Percentiles rank a stretch among this genome's conserved stretches.
Conservation (phyloP, 2,888 invertebrate genomes). For the Sphaerophoria rueppellii region DNA sequence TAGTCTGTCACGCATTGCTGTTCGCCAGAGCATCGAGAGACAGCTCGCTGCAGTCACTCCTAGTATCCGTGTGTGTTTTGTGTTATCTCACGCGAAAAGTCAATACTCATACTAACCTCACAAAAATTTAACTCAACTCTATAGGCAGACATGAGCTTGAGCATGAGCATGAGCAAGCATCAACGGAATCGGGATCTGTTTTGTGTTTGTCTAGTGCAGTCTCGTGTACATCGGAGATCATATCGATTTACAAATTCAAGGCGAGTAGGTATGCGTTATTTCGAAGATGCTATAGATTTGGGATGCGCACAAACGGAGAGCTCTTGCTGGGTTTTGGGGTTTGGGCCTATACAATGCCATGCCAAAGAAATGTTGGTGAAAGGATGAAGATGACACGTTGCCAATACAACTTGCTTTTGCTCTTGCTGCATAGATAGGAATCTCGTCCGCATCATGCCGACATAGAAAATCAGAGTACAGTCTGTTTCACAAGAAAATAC, state of each 20-base stretch:
- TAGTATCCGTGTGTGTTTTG: not conserved
- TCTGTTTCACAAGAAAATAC: slow-evolving; percentile 22
- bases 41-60: slow-evolving; percentile 32
- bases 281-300: slow-evolving; percentile 61
- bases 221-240: slow-evolving; percentile 69
- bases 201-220: slow-evolving; percentile 58
- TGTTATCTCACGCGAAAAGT: slow-evolving; percentile 73
- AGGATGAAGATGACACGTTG: slow-evolving; percentile 73
- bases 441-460: slow-evolving; percentile 42
- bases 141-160: slow-evolving; percentile 23
- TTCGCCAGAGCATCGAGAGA: slow-evolving; percentile 38
- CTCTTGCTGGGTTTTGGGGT: slow-evolving; percentile 16
- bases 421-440: slow-evolving; percentile 37
- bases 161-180: slow-evolving; percentile 11
- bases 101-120: slow-evolving; percentile 66
- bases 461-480: slow-evolving; percentile 53
- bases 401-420: slow-evolving; percentile 49
- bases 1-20: slow-evolving; percentile 72
- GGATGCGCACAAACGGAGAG: slow-evolving; percentile 34
- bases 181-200: slow-evolving; percentile 37
- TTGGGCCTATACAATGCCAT: not conserved
- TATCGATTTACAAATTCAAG: slow-evolving; percentile 73
- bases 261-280: slow-evolving; percentile 55
- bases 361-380: slow-evolving; percentile 65
- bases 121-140: slow-evolving; percentile 10